Conservation (phyloP, 2,797 vertebrate species). For the Psittacula echo region DNA sequence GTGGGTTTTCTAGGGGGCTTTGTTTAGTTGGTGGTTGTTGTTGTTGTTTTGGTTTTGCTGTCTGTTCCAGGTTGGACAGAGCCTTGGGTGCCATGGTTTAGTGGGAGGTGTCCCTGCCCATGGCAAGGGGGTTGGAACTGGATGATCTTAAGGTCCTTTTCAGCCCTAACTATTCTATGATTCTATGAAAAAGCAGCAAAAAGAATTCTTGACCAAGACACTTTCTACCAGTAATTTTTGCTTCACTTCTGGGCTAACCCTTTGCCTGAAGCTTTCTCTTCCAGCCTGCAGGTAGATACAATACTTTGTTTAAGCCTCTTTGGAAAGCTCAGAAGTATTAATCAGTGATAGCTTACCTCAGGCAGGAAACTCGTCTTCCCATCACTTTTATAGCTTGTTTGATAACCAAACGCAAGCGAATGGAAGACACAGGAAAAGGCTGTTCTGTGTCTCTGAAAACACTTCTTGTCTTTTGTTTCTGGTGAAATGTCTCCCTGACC, state of each 20-base stretch:
- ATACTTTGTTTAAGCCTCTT: background rate
- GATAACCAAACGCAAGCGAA: background rate
- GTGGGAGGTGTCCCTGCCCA: no score
- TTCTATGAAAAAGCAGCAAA: background rate
- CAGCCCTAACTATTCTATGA: no score
- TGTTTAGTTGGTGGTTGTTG: background rate
- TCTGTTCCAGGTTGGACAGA: no score
- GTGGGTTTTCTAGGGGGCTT: background rate
- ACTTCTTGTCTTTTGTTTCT: background rate
- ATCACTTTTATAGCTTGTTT: background rate
- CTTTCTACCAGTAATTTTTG: background rate
- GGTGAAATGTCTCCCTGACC: background rate
- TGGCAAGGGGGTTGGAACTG: no score
- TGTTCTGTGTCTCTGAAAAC: background rate
- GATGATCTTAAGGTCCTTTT: no score
- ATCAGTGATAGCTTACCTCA: background rate
- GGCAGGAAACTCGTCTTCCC: background rate
- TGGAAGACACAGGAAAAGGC: background rate
- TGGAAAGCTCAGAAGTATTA: background rate
- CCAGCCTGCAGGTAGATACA: background rate
- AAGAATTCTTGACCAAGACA: background rate
- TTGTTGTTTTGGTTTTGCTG: background rate
- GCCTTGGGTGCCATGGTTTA: no score
- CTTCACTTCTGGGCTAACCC: background rate
- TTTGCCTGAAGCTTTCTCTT: background rate